Evolutionary conservation across 1,140 invertebrate genomes (phyloP).

Genomic region (Drosophila tropicalis): DNA sequence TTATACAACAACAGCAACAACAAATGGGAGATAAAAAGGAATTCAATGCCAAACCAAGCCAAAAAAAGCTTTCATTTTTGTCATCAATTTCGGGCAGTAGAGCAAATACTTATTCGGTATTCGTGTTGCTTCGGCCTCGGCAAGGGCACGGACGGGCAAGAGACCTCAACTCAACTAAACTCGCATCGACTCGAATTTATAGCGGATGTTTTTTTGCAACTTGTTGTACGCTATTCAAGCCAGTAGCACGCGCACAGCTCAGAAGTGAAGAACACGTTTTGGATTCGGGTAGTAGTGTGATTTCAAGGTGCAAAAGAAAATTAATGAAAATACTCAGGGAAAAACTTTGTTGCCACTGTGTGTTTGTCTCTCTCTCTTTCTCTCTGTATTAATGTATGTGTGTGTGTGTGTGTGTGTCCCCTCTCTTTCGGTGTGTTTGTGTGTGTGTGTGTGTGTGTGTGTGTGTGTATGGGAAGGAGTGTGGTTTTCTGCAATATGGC

Average conservation of each 20-base stretch:
- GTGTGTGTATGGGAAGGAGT: slow-evolving; percentile 18
- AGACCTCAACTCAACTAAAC: slow-evolving; percentile 35
- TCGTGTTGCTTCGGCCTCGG: slow-evolving; percentile 39
- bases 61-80: slow-evolving; percentile 40
- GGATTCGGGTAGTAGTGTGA: slow-evolving; percentile 23
- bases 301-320: slow-evolving; percentile 35
- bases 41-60: slow-evolving; percentile 59
- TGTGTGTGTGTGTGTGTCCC: too few species aligned
- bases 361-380: slow-evolving; percentile 11
- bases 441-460: slow-evolving; percentile 28
- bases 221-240: slow-evolving; percentile 61
- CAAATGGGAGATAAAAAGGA: slow-evolving; percentile 12
- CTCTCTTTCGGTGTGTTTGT: too few species aligned
- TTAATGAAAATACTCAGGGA: slow-evolving; percentile 43
- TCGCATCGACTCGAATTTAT: slow-evolving; percentile 41
- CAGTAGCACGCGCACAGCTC: slow-evolving; percentile 72
- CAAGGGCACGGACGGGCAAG: slow-evolving; percentile 40
- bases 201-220: slow-evolving; percentile 59
- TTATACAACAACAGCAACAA: slow-evolving; percentile 34
- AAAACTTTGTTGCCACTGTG: slow-evolving; percentile 38
- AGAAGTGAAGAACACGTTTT: slow-evolving; percentile 50
- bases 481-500: slow-evolving; percentile 50
- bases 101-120: slow-evolving; percentile 35
- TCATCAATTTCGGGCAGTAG: slow-evolving; percentile 54
- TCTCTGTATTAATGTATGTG: too few species aligned